Percentiles rank a stretch among this genome's conserved stretches.
phyloP scores from a whole-genome alignment of 2,888 invertebrate genomes.

The Meandrusa payeni region DNA sequence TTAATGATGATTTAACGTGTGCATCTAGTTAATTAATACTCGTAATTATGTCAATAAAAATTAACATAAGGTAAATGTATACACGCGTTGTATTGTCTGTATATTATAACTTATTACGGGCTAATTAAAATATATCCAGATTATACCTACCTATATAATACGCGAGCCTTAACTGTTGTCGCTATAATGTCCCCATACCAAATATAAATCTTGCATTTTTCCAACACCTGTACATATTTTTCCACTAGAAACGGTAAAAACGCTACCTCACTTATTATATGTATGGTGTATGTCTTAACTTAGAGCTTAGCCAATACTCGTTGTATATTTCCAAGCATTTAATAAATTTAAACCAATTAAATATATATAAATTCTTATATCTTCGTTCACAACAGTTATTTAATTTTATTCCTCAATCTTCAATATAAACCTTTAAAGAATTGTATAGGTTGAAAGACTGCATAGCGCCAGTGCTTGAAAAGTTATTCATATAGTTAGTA shows the following conservation, averaged over 20 bases:
- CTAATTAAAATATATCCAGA: slow-evolving; percentile 38
- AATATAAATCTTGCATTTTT: slow-evolving; percentile 61
- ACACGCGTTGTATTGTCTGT: slow-evolving; percentile 58
- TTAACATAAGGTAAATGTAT: slow-evolving; percentile 50
- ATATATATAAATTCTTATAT: slow-evolving; percentile 23
- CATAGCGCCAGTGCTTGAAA: slow-evolving; percentile 71
- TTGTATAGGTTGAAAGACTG: slow-evolving; percentile 62
- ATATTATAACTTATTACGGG: slow-evolving; percentile 49
- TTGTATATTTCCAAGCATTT: slow-evolving; percentile 37
- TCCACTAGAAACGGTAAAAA: slow-evolving; percentile 77
- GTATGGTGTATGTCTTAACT: slow-evolving; percentile 55
- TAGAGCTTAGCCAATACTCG: slow-evolving; percentile 69
- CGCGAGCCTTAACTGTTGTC: slow-evolving; percentile 39
- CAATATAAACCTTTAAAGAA: slow-evolving; percentile 29
- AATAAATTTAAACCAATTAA: slow-evolving; percentile 19
- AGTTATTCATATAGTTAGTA: slow-evolving; percentile 53
- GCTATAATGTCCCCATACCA: slow-evolving; percentile 55
- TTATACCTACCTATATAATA: slow-evolving; percentile 30
- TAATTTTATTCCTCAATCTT: slow-evolving; percentile 19
- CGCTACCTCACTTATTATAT: slow-evolving; percentile 76
- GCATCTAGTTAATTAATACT: slow-evolving; percentile 75
- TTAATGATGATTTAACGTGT: slow-evolving; percentile 52
- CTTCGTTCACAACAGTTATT: slow-evolving; percentile 28
- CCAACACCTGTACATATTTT: slow-evolving; percentile 73
- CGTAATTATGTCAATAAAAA: slow-evolving; percentile 56